Evolutionary conservation across 37 sponge, comb jelly and placozoan genomes (phyloP).

Genomic region (Axinella damicornis): DNA sequence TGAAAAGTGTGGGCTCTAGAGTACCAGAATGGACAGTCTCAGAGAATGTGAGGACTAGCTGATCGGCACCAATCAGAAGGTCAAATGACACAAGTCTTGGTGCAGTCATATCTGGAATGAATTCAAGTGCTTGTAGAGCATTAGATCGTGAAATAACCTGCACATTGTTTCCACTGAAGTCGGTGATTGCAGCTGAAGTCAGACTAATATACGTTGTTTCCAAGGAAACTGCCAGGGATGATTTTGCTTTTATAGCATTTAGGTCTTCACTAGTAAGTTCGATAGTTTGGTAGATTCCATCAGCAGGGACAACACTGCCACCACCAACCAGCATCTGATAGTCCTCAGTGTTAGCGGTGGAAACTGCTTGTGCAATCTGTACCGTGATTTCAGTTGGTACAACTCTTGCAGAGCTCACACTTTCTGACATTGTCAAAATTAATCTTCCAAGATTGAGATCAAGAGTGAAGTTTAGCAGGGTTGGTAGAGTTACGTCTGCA

Average conservation of each 20-base stretch:
- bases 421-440: constrained; percentile 75
- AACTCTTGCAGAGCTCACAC: constrained; percentile 54
- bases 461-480: constrained; percentile 67
- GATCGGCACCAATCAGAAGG: constrained; percentile 58
- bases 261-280: constrained; percentile 57
- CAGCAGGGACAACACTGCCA: constrained; percentile 34
- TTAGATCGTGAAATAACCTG: constrained; percentile 26
- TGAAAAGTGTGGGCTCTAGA: constrained; percentile 55
- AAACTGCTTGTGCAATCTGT: constrained; percentile 33
- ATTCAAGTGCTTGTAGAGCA: constrained; percentile 52
- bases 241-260: constrained; percentile 77
- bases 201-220: constrained; percentile 84
- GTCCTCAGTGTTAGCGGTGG: neutral
- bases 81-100: constrained; percentile 71
- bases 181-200: constrained; percentile 41
- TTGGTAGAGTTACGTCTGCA: constrained; percentile 76
- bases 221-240: constrained; percentile 61
- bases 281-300: constrained; percentile 52
- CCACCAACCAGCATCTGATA: constrained; percentile 7
- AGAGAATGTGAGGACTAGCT: constrained; percentile 68
- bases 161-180: constrained; percentile 58
- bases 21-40: constrained; percentile 80
- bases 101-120: constrained; percentile 57
- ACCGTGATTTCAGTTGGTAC: constrained; percentile 57
- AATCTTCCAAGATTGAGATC: constrained; percentile 69